A percentile compares a stretch with the other conserved stretches of the same genome.
Conservation (phyloP, 2,113 vertebrate genomes). For the Chloropsis cyanopogon region DNA sequence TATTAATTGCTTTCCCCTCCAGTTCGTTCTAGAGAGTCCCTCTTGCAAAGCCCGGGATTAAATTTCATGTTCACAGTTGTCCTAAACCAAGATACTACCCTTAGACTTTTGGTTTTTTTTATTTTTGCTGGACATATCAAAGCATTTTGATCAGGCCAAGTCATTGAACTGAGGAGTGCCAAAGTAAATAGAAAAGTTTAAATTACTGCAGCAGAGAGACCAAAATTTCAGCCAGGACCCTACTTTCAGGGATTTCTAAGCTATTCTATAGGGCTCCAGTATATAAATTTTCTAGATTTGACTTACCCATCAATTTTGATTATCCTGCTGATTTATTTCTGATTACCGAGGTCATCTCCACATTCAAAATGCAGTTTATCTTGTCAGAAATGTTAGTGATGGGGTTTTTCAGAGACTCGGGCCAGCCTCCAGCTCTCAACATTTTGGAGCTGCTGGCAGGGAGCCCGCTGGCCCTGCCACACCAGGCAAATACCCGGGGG, state of each 20-base stretch:
- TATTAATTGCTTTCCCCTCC: slow-evolving; percentile 13
- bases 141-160: slow-evolving; percentile 75
- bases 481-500: neutral
- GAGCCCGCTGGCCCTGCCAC: neutral
- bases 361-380: slow-evolving; percentile 62
- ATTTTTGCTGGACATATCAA: slow-evolving; percentile 71
- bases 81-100: slow-evolving; percentile 66
- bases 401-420: neutral
- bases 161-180: slow-evolving; percentile 68
- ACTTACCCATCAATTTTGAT: slow-evolving; percentile 60
- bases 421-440: neutral
- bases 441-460: neutral
- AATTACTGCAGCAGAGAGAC: slow-evolving; percentile 68
- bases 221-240: slow-evolving; percentile 50
- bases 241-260: slow-evolving; percentile 62
- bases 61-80: slow-evolving; percentile 70
- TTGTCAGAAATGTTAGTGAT: slow-evolving; percentile 49
- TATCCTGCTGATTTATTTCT: slow-evolving; percentile 67
- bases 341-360: slow-evolving; percentile 56
- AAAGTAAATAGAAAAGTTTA: slow-evolving; percentile 76
- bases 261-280: slow-evolving; percentile 48
- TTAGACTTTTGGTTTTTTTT: slow-evolving; percentile 50
- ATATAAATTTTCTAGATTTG: slow-evolving; percentile 66
- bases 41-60: slow-evolving; percentile 40
- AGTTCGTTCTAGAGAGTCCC: slow-evolving; percentile 12